A percentile compares a stretch with the other conserved stretches of the same genome.
These are phyloP conservation scores for Chloebia gouldiae DNA, from an alignment of 2,113 vertebrate genomes.

Conservation along the genomic window DNA sequence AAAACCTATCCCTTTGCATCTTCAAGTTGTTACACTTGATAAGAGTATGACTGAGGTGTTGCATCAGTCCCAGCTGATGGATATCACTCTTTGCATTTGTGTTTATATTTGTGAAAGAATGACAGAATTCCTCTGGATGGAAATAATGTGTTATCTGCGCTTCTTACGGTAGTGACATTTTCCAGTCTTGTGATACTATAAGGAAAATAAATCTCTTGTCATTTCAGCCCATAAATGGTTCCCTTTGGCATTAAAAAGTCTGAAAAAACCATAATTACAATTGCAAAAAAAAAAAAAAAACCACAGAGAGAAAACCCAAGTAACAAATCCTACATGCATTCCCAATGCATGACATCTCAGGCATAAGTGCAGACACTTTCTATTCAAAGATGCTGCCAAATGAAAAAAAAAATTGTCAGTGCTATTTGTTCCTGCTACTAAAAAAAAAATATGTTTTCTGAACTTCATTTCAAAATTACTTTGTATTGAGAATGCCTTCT, in stretches of 20 bases:
- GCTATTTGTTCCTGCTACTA: constrained; percentile 44
- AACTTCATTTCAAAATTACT: constrained; percentile 40
- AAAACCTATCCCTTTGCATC: not conserved
- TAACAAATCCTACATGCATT: constrained; percentile 43
- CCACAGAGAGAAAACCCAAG: constrained; percentile 7
- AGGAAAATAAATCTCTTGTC: constrained; percentile 23
- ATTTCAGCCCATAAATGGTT: constrained; percentile 23
- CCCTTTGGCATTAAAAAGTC: constrained; percentile 42
- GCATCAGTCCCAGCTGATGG: not conserved
- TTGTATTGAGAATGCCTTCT: constrained; percentile 24
- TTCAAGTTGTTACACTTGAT: not conserved
- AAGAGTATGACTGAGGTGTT: not conserved
- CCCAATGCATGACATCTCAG: constrained; percentile 26
- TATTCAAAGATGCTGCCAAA: constrained; percentile 44
- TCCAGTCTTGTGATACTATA: not conserved
- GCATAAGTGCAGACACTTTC: constrained; percentile 46
- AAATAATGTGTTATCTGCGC: constrained; percentile 11
- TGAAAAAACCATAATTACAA: constrained; percentile 51
- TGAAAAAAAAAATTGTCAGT: not conserved
- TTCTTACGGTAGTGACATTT: constrained; percentile 10
- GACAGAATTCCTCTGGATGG: not conserved
- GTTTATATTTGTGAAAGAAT: not conserved
- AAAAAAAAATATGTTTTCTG: constrained; percentile 53
- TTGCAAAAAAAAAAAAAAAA: constrained; percentile 24
- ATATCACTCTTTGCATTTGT: not conserved